These are phyloP conservation scores for Acrossocheilus fasciatus DNA, from an alignment of 2,797 vertebrate species.

Conservation along the genomic window DNA sequence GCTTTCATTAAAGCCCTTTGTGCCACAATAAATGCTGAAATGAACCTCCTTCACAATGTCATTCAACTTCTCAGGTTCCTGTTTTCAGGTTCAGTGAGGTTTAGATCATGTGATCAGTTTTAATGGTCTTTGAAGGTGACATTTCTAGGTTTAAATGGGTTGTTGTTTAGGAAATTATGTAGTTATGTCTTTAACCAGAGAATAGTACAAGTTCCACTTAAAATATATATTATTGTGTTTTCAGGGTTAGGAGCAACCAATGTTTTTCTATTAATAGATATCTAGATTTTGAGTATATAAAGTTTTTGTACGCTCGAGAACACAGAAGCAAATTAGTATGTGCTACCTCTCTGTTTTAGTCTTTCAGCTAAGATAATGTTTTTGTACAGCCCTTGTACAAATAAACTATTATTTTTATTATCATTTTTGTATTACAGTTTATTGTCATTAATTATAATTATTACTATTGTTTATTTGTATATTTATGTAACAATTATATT, in stretches of 20 bases:
- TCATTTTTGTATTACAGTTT: not conserved
- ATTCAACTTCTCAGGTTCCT: not conserved
- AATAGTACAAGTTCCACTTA: not conserved
- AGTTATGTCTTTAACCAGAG: not conserved
- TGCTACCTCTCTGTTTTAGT: not conserved
- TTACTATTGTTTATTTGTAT: not conserved
- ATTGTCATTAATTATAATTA: not conserved
- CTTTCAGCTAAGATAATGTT: not conserved
- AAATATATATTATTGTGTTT: not conserved
- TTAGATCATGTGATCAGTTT: not conserved
- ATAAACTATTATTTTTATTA: not conserved
- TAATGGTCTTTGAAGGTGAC: not conserved
- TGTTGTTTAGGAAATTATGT: not conserved
- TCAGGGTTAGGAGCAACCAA: not conserved
- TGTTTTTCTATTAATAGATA: not conserved
- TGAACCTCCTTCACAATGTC: conserved; percentile 9
- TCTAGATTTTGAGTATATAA: not conserved
- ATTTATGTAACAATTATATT: too few species aligned
- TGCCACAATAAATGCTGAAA: conserved; percentile 4
- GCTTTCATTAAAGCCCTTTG: not conserved
- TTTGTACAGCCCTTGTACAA: not conserved
- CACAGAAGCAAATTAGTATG: not conserved
- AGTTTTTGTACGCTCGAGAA: not conserved
- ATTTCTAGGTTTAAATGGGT: not conserved
- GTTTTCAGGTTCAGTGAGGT: not conserved